These are phyloP conservation scores for Propithecus coquereli DNA, from an alignment of 2,113 vertebrate species.

Conservation along the genomic window DNA sequence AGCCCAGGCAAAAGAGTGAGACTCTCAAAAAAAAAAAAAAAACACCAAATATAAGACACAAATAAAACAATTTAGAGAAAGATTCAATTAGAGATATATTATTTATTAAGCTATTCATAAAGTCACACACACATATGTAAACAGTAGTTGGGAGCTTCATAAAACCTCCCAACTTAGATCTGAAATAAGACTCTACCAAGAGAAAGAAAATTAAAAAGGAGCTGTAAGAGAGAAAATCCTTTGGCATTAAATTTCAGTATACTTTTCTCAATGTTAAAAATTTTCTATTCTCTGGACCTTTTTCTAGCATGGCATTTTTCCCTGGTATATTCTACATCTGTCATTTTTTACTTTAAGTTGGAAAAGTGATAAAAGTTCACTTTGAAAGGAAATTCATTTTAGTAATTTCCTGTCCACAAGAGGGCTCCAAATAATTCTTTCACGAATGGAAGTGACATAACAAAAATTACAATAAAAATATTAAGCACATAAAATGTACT, in stretches of 20 bases:
- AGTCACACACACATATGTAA: background rate
- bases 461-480: constrained; percentile 41
- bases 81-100: background rate
- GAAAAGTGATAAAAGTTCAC: constrained; percentile 51
- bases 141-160: background rate
- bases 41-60: background rate
- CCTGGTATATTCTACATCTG: background rate
- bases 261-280: background rate
- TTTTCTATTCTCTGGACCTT: background rate
- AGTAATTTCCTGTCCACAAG: constrained; percentile 72
- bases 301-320: background rate
- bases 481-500: background rate
- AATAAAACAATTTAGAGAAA: constrained; percentile 25
- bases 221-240: background rate
- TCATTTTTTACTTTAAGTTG: constrained; percentile 49
- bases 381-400: constrained; percentile 60
- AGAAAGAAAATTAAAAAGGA: background rate
- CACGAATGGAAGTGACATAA: constrained; percentile 2
- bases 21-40: too few relatives aligned
- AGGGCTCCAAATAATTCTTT: constrained; percentile 74
- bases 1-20: too few relatives aligned
- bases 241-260: background rate
- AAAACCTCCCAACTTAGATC: background rate
- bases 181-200: background rate
- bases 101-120: background rate